Percentiles rank a stretch among this genome's conserved stretches.
Conservation (phyloP, 2,888 invertebrate genomes). For the Drosophila sordidula region DNA sequence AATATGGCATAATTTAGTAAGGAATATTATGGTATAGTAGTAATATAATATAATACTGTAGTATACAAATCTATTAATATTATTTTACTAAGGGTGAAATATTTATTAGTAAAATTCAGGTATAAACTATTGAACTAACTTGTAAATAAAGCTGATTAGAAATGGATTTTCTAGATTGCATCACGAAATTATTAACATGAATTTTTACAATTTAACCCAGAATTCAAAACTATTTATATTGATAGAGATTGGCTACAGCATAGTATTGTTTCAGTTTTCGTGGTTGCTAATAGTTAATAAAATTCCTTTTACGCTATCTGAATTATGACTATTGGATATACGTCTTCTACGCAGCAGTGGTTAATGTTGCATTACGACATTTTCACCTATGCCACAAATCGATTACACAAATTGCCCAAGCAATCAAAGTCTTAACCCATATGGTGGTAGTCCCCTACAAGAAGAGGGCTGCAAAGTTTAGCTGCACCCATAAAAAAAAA, state of each 20-base stretch:
- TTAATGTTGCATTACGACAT: conserved; percentile 30
- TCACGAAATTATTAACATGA: neutral
- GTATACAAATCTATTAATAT: neutral
- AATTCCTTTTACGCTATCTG: neutral
- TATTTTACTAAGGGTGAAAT: too few relatives aligned
- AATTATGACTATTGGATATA: neutral
- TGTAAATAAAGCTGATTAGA: neutral
- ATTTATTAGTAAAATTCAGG: too few relatives aligned
- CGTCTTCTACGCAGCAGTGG: neutral
- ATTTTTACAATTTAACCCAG: neutral
- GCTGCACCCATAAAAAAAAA: conserved; percentile 43
- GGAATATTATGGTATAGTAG: neutral
- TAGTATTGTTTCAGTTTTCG: neutral
- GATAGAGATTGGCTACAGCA: too few relatives aligned
- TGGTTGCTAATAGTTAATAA: neutral
- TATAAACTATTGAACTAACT: too few relatives aligned
- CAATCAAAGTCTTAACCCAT: conserved; percentile 19
- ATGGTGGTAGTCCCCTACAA: conserved; percentile 1
- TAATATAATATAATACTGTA: neutral
- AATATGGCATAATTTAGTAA: neutral
- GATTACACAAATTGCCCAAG: conserved; percentile 37
- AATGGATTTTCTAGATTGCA: neutral
- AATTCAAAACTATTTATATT: neutral
- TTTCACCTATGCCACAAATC: conserved; percentile 54
- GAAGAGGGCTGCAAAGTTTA: conserved; percentile 3